Evolutionary conservation across 2,113 vertebrate species (phyloP), one percentile per base, ranked within the genome.

Genomic region (Polypterus bichir): DNA sequence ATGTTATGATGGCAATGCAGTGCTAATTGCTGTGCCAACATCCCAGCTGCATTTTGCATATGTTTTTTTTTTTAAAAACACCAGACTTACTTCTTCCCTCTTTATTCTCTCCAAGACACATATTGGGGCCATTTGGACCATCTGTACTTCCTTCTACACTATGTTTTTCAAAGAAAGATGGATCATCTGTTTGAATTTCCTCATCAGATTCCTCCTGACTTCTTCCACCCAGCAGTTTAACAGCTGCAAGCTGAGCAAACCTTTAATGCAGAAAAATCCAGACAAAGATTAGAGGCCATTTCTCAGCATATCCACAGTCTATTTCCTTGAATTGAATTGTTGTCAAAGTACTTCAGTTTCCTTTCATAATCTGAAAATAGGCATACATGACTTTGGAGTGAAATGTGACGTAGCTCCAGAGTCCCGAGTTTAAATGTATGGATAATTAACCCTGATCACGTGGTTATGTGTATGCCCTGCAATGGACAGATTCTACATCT

Each of bases 61-160:
- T 7, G 46, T 27, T 27, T 11, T 5, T 7, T 7, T 7, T 5
- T 5, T 57, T 57, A 55, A 55, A 7, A 10, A 4, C 9, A 6
- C 7, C 45, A 6, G 59, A 79, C 85, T 83, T 74, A 90, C 88
- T 69, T 61, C 85, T 80, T 49, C 81, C 76, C 0, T 80, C 64
- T 49, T 59, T 79, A 65, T 75, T 86, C 62, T 83, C 75, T 1
- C 47, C 55, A 6, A 79, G 62, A 70, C 65, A 74, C 62, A 78
- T 66, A 47, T 47, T 69, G 56, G 85, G 46, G 44, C 81, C 80
- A 48, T 70, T 78, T 57, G 67, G 79, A 65, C 69, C 67, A 52
- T 88, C 85, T 4, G 82, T 87, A 68, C 83, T 88, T 48, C 82
- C 83, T 69, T 86, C 85, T 59, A 86, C 81, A 52, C 77, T 75